Evolutionary conservation across 1,140 invertebrate genomes (phyloP).

Genomic region (Drosophila quadrilineata): DNA sequence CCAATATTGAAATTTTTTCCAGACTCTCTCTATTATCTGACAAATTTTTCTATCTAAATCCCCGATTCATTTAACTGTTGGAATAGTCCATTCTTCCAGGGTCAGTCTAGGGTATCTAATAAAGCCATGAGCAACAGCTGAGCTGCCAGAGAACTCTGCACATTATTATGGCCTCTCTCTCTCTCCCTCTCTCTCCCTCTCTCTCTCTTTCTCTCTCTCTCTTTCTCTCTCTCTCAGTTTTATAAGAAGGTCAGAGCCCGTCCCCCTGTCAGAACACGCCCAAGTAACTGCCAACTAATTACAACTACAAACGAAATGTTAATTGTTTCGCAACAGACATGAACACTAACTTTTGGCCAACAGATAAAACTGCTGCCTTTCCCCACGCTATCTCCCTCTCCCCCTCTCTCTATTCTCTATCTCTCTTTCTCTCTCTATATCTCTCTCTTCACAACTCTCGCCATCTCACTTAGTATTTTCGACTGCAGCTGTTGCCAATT

Average conservation of each 20-base stretch:
- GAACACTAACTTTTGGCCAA: conserved; percentile 52
- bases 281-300: too few relatives aligned
- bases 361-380: conserved; percentile 12
- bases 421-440: neutral
- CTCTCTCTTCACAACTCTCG: neutral
- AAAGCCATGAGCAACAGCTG: neutral
- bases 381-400: neutral
- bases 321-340: conserved; percentile 62
- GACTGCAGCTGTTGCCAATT: conserved; percentile 36
- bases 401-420: neutral
- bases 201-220: too few relatives aligned
- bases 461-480: neutral
- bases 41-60: too few relatives aligned
- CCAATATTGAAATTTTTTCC: too few relatives aligned
- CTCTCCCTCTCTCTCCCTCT: too few relatives aligned
- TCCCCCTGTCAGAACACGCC: too few relatives aligned
- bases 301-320: conserved; percentile 53
- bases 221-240: too few relatives aligned
- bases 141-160: neutral
- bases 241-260: too few relatives aligned
- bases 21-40: too few relatives aligned
- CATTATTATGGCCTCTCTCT: too few relatives aligned
- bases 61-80: too few relatives aligned
- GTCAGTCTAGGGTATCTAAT: neutral
- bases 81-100: too few relatives aligned